A percentile compares a stretch with the other conserved stretches of the same genome.
These are phyloP conservation scores for Strigamia maritima DNA, from an alignment of 2,888 invertebrate genomes.

Conservation along the genomic window DNA sequence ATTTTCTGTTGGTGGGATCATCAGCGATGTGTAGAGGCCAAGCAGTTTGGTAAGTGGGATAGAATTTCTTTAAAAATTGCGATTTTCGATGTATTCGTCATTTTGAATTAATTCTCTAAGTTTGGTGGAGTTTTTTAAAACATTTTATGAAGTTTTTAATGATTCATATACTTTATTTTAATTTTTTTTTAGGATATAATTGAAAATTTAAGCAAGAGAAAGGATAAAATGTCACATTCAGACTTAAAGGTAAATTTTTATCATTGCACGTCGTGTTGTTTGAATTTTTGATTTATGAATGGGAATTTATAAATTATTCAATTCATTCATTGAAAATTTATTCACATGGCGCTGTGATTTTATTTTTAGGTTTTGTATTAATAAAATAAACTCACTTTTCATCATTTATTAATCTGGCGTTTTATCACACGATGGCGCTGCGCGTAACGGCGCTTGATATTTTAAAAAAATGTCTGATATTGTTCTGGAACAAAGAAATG, in stretches of 20 bases:
- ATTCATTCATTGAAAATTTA: no score
- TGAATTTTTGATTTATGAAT: not conserved
- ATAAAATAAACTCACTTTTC: no score
- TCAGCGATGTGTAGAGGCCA: slow-evolving; percentile 4
- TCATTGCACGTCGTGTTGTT: not conserved
- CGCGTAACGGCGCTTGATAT: not conserved
- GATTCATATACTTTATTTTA: not conserved
- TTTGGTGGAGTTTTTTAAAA: no score
- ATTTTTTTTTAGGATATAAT: not conserved
- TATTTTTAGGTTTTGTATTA: no score
- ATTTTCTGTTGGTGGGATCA: not conserved
- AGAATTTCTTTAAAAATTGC: not conserved
- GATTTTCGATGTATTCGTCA: not conserved
- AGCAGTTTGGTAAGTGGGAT: not conserved
- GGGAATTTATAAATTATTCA: no score
- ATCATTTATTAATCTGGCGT: not conserved
- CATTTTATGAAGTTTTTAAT: no score
- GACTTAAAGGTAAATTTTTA: not conserved
- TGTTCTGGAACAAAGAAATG: no score
- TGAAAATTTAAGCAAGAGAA: not conserved
- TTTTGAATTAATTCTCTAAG: not conserved
- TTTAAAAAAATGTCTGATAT: no score
- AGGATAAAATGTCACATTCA: not conserved
- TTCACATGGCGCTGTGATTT: no score
- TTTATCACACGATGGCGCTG: not conserved